Evolutionary conservation across 2,888 invertebrate genomes (phyloP), one percentile per base, ranked within the genome.

Genomic region (Taenaris catops): DNA sequence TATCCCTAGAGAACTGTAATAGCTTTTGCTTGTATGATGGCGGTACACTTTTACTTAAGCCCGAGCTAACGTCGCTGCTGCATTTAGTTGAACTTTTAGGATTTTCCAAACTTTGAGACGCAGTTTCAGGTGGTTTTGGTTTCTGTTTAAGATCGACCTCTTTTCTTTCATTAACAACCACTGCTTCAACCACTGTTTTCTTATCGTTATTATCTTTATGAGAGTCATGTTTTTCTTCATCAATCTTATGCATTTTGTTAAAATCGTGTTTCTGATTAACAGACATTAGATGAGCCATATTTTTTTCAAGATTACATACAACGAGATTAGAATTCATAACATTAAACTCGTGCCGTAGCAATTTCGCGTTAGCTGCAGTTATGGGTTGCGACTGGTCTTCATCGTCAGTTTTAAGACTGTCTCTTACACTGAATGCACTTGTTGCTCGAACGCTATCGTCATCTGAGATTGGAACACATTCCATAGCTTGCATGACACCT

Each of bases 21-120:
- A 87, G 45, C 49, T 88, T 88, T 44, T 88, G 87, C 41, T 84
- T 88, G 38, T 87, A 88, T 1, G 87, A 86, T 0, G 87, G 87
- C 1, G 87, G 87, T 0, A 87, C 87, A 57, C 87, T 87, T 53
- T 81, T 88, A 44, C 87, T 87, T 0, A 88, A 55, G 0, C 79
- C 83, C 0, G 76, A 68, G 53, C 78, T 80, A 0, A 83, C 53
- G 19, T 80, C 83, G 38, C 74, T 80, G 26, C 74, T 79, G 35
- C 78, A 76, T 58, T 76, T 83, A 0, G 74, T 74, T 3, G 78
- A 74, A 50, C 71, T 76, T 51, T 81, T 81, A 0, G 83, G 83
- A 49, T 79, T 83, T 32, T 84, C 81, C 36, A 83, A 59, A 25
- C 81, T 87, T 17, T 80, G 79, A 8, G 86, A 88, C 1, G 84